phyloP scores from a whole-genome alignment of 2,797 vertebrate genomes.

The Linurgus olivaceus region DNA sequence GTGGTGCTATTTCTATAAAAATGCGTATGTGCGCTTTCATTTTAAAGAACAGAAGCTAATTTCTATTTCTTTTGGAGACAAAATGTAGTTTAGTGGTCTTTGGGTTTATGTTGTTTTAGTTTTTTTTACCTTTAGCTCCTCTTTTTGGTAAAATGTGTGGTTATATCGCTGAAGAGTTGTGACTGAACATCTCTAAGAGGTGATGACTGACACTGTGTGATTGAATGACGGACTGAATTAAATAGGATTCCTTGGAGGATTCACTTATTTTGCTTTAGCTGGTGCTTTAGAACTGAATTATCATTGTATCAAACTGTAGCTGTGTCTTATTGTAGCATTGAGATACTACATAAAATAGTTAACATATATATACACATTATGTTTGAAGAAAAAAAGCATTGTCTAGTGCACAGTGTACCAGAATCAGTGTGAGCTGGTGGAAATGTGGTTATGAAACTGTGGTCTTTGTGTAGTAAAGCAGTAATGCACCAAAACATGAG shows the following conservation, averaged over 20 bases:
- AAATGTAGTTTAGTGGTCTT: not conserved
- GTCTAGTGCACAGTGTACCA: not conserved
- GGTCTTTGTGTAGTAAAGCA: not conserved
- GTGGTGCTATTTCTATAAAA: not conserved
- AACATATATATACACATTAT: too few species aligned
- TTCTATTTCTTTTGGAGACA: not conserved
- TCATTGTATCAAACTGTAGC: not conserved
- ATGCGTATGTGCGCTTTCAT: not conserved
- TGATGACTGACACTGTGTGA: not conserved
- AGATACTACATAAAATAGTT: not conserved
- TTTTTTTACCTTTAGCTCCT: not conserved
- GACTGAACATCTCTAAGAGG: not conserved
- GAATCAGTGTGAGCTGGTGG: not conserved
- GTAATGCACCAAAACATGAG: not conserved
- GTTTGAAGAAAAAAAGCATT: not conserved
- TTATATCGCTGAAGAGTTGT: not conserved
- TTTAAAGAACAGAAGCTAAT: not conserved
- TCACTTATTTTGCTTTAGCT: not conserved
- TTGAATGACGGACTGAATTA: not conserved
- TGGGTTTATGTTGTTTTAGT: not conserved
- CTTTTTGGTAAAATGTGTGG: not conserved
- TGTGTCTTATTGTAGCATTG: not conserved
- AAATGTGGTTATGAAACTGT: not conserved
- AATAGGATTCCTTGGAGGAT: not conserved
- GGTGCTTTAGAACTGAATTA: not conserved